phyloP scores from a whole-genome alignment of 2,113 vertebrate genomes.

The Crotalus horridus region DNA sequence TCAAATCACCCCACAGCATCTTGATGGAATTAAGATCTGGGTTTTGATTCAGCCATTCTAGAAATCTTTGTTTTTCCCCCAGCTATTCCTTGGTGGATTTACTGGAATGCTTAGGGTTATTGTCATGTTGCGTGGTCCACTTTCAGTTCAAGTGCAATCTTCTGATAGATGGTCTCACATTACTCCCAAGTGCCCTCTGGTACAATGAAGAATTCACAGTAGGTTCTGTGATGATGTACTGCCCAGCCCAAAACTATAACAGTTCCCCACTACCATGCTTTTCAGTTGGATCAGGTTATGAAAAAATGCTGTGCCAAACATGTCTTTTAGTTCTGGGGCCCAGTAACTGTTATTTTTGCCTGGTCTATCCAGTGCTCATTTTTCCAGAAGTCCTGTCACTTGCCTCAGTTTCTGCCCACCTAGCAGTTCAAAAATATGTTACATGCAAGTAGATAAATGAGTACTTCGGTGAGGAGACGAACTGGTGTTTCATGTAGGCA shows the following conservation, averaged over 20 bases:
- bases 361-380: not conserved
- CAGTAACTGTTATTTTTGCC: not conserved
- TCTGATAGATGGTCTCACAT: not conserved
- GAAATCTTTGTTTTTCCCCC: not conserved
- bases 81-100: not conserved
- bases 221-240: not conserved
- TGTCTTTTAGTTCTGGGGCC: not conserved
- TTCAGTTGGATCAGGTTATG: not conserved
- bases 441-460: not conserved
- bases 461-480: not conserved
- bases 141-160: not conserved
- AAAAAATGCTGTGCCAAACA: not conserved
- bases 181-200: not conserved
- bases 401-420: not conserved
- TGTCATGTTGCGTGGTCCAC: not conserved
- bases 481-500: not conserved
- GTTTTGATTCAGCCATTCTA: not conserved
- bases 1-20: not conserved
- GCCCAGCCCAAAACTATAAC: not conserved
- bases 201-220: not conserved
- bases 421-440: not conserved
- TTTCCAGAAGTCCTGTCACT: not conserved
- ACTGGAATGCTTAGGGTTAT: not conserved
- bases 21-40: not conserved
- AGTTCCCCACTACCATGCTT: not conserved